A percentile compares a stretch with the other conserved stretches of the same genome.
Conservation (phyloP, 2,888 invertebrate species). For the Neoscelio sp. region DNA sequence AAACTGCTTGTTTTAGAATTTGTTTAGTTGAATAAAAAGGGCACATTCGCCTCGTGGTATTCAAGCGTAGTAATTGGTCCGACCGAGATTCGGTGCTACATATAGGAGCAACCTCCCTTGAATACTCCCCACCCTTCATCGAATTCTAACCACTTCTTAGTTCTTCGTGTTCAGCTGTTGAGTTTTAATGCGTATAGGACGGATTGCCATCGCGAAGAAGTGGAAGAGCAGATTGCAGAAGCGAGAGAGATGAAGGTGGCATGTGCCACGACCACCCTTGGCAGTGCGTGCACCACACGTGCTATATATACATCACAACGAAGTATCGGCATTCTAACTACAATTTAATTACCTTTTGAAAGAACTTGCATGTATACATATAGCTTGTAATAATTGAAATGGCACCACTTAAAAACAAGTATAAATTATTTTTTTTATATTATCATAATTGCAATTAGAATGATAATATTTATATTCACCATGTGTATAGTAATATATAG, state of each 20-base stretch:
- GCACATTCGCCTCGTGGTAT: slow-evolving; percentile 78
- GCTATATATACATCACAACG: slow-evolving; percentile 38
- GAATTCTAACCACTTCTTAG: slow-evolving; percentile 61
- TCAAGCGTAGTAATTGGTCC: slow-evolving; percentile 81
- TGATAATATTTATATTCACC: too few species aligned
- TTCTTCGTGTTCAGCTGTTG: slow-evolving; percentile 65
- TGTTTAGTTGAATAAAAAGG: slow-evolving; percentile 51
- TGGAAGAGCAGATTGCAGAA: slow-evolving; percentile 53
- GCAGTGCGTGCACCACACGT: slow-evolving; percentile 46
- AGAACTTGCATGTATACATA: slow-evolving; percentile 1
- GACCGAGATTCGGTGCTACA: slow-evolving; percentile 82
- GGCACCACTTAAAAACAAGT: too few species aligned
- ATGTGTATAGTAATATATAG: too few species aligned
- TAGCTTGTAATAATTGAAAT: slow-evolving; percentile 1
- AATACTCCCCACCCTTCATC: slow-evolving; percentile 71
- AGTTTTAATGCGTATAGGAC: slow-evolving; percentile 62
- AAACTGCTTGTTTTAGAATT: slow-evolving; percentile 24
- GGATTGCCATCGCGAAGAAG: slow-evolving; percentile 62
- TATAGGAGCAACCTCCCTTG: slow-evolving; percentile 81
- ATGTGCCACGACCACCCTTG: slow-evolving; percentile 64
- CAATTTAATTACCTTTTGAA: slow-evolving; percentile 50
- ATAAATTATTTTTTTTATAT: too few species aligned
- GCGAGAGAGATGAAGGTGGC: slow-evolving; percentile 49
- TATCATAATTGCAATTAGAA: too few species aligned
- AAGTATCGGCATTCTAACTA: slow-evolving; percentile 33